These are phyloP conservation scores for Scaptomyza reducta DNA, from an alignment of 2,888 invertebrate genomes.

Conservation along the genomic window DNA sequence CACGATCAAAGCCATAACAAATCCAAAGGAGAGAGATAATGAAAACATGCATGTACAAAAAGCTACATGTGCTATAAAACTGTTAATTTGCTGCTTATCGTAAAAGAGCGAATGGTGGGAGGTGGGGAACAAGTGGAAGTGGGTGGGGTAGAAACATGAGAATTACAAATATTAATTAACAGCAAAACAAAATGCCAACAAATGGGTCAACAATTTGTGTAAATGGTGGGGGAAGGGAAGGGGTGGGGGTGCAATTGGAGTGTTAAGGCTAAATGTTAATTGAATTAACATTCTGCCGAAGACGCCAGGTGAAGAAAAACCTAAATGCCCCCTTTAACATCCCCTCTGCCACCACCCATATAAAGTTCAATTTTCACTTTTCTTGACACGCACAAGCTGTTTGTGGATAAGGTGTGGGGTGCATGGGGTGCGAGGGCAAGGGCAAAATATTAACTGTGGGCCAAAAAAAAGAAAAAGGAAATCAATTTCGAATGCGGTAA, in stretches of 20 bases:
- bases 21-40: constrained; percentile 42
- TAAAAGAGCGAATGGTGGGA: neutral
- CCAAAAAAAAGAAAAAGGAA: constrained; percentile 41
- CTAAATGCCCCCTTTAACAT: neutral
- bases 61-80: constrained; percentile 37
- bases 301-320: constrained; percentile 39
- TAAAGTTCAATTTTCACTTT: constrained; percentile 56
- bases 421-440: constrained; percentile 4
- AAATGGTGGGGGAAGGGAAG: neutral
- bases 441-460: constrained; percentile 55
- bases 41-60: constrained; percentile 23
- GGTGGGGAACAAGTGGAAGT: neutral
- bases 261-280: constrained; percentile 57
- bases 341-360: neutral
- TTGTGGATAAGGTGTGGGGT: neutral
- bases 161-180: constrained; percentile 69
- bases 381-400: constrained; percentile 41
- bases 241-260: neutral
- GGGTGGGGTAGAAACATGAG: constrained; percentile 25
- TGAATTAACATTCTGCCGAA: constrained; percentile 59
- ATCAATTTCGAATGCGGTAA: constrained; percentile 63
- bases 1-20: constrained; percentile 7
- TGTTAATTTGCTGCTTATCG: constrained; percentile 57
- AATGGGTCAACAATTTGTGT: constrained; percentile 53
- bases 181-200: constrained; percentile 37